phyloP scores from a whole-genome alignment of 2,113 vertebrate species.

The Chaetodon trifascialis region DNA sequence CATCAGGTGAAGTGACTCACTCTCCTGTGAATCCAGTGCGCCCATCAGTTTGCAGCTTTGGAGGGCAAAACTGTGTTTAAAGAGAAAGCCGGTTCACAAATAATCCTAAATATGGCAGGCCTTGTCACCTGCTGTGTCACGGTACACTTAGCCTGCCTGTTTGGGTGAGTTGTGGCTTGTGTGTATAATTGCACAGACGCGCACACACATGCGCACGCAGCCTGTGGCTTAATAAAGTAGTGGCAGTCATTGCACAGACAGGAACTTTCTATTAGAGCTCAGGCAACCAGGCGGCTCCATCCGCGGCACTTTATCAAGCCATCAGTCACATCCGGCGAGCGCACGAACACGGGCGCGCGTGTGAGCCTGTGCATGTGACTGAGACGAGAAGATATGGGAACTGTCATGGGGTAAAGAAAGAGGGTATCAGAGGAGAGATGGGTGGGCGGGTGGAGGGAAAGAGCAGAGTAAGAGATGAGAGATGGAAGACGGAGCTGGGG shows the following conservation, averaged over 20 bases:
- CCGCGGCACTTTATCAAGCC: conserved; percentile 72
- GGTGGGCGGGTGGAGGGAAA: conserved; percentile 19
- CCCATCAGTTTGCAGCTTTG: conserved; percentile 37
- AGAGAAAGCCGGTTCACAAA: conserved; percentile 46
- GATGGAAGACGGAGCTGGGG: conserved; percentile 62
- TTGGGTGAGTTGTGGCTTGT: conserved; percentile 58
- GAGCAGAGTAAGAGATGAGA: conserved; percentile 50
- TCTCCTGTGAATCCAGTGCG: neutral
- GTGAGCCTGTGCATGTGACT: conserved; percentile 19
- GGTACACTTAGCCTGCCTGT: conserved; percentile 49
- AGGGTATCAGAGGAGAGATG: conserved; percentile 49
- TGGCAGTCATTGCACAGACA: conserved; percentile 50
- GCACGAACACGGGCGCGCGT: neutral
- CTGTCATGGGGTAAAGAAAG: conserved; percentile 53
- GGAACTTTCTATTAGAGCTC: conserved; percentile 74
- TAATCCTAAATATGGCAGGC: conserved; percentile 57
- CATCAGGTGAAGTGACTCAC: neutral
- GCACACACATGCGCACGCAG: conserved; percentile 9
- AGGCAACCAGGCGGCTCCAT: conserved; percentile 61
- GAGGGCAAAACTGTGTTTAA: conserved; percentile 43
- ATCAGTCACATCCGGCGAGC: conserved; percentile 58
- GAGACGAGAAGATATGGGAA: conserved; percentile 64
- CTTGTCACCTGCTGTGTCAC: conserved; percentile 57
- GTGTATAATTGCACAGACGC: conserved; percentile 42
- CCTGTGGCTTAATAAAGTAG: conserved; percentile 71